Conservation (phyloP, 2,113 vertebrate genomes). For the Patagioenas fasciata region DNA sequence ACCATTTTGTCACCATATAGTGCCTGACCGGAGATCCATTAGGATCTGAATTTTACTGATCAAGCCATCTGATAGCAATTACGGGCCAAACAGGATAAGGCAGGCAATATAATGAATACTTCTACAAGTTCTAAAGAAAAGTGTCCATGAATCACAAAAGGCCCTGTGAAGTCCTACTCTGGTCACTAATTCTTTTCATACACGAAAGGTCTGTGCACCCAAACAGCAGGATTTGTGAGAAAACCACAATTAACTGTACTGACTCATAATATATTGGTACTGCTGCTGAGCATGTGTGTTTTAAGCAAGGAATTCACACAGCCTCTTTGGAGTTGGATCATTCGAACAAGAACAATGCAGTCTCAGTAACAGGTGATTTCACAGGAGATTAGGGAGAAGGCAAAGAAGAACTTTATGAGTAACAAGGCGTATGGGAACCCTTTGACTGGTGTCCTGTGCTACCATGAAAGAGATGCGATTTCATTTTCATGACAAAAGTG, state of each 20-base stretch:
- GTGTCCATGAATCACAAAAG: neutral
- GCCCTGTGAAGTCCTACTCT: neutral
- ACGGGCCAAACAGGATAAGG: neutral
- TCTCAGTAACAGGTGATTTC: neutral
- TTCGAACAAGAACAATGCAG: neutral
- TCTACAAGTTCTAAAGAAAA: neutral
- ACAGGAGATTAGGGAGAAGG: neutral
- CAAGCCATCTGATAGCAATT: neutral
- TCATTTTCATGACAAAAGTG: neutral
- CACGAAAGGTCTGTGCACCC: neutral
- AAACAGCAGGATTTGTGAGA: neutral
- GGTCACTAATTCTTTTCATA: neutral
- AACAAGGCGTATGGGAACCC: neutral
- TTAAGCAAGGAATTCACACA: neutral
- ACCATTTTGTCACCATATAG: neutral
- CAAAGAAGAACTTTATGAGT: neutral
- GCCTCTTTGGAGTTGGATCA: neutral
- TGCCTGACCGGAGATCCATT: fast-evolving
- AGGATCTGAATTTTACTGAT: neutral
- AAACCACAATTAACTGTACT: neutral
- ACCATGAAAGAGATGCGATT: neutral
- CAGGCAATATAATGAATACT: neutral
- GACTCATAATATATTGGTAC: neutral
- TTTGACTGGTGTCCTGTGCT: neutral
- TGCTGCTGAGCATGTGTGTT: fast-evolving